A percentile compares a stretch with the other conserved stretches of the same genome.
These are phyloP conservation scores for Tylochromis polylepis DNA, from an alignment of 2,113 vertebrate genomes.

Conservation along the genomic window DNA sequence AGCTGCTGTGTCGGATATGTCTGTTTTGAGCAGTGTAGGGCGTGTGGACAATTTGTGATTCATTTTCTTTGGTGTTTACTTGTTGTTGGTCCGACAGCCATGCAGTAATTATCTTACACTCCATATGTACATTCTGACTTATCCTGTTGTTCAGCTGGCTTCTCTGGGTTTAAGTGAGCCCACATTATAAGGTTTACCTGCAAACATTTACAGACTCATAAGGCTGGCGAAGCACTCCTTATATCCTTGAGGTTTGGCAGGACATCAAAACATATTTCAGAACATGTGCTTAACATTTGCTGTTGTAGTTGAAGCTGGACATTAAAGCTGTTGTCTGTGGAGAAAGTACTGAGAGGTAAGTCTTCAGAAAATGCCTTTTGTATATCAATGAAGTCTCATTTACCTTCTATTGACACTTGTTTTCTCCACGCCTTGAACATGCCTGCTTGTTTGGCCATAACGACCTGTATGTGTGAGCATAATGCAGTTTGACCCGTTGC, in stretches of 20 bases:
- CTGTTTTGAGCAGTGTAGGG: not conserved
- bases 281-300: not conserved
- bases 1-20: not conserved
- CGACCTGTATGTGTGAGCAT: conserved; percentile 45
- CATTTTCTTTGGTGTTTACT: not conserved
- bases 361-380: not conserved
- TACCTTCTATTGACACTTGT: conserved; percentile 16
- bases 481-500: conserved; percentile 68
- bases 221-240: not conserved
- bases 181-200: conserved; percentile 4
- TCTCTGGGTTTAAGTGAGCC: not conserved
- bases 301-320: not conserved
- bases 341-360: not conserved
- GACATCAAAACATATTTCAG: not conserved
- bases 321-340: not conserved
- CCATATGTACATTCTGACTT: not conserved
- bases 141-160: not conserved
- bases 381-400: conserved; percentile 38
- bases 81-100: not conserved
- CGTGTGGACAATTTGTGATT: not conserved
- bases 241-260: not conserved
- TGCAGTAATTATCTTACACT: not conserved
- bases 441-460: conserved; percentile 22
- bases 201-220: not conserved
- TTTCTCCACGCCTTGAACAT: not conserved